A percentile compares a stretch with the other conserved stretches of the same genome.
These are phyloP conservation scores for Rhinogobio ventralis DNA, from an alignment of 2,797 vertebrate genomes.

Conservation along the genomic window DNA sequence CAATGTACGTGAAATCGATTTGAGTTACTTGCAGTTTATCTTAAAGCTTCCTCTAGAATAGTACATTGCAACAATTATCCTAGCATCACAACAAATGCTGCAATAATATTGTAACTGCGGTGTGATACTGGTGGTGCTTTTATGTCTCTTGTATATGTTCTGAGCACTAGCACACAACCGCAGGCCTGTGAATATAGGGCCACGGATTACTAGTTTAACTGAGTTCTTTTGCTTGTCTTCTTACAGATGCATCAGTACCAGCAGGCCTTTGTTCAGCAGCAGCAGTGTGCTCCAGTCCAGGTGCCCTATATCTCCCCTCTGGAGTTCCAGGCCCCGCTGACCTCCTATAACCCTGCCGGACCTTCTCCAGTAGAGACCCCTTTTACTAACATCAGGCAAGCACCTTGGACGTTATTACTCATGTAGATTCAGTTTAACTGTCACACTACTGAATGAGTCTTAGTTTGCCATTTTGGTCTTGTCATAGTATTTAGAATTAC, in stretches of 20 bases:
- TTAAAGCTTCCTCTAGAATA: neutral
- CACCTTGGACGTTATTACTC: neutral
- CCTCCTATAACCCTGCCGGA: slow-evolving; percentile 75
- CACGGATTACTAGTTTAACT: too few relatives aligned
- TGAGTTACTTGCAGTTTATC: neutral
- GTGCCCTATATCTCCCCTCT: slow-evolving; percentile 87
- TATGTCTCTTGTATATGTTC: neutral
- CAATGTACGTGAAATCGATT: neutral
- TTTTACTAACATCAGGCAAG: slow-evolving; percentile 82
- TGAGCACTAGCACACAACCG: neutral
- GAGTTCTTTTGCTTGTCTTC: slow-evolving; percentile 52
- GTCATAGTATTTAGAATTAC: neutral
- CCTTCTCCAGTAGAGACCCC: slow-evolving; percentile 75
- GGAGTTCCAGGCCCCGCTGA: slow-evolving; percentile 85
- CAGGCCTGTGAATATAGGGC: neutral
- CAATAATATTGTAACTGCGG: neutral
- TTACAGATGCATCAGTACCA: slow-evolving; percentile 92
- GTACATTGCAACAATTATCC: neutral
- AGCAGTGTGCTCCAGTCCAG: slow-evolving; percentile 77
- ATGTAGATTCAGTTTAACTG: neutral
- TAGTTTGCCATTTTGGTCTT: neutral
- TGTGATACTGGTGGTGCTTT: neutral
- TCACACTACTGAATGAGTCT: neutral
- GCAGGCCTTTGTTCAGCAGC: slow-evolving; percentile 88
- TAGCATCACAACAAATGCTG: neutral